Conservation (phyloP, 2,888 invertebrate genomes). For the Unio delphinus region DNA sequence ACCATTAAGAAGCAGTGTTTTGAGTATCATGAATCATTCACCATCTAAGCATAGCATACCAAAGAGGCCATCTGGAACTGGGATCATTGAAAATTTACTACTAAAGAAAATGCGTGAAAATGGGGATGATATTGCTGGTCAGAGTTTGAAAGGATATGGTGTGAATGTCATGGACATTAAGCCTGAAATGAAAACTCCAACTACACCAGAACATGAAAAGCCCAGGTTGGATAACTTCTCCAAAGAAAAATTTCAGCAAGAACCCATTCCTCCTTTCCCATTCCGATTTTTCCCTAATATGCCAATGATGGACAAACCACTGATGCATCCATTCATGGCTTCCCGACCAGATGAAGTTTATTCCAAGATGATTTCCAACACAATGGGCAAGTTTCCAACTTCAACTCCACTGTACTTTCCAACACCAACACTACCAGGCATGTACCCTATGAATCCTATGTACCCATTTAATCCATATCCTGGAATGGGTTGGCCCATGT, state of each 20-base stretch:
- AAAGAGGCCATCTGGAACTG: constrained; percentile 31
- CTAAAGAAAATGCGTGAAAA: constrained; percentile 58
- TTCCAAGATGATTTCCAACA: constrained; percentile 34
- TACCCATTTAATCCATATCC: constrained; percentile 50
- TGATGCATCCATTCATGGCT: constrained; percentile 39
- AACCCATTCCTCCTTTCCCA: constrained; percentile 25
- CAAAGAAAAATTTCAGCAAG: constrained; percentile 16
- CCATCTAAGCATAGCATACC: constrained; percentile 47
- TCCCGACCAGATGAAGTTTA: constrained; percentile 40
- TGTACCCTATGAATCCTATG: constrained; percentile 45
- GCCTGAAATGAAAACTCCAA: constrained; percentile 18
- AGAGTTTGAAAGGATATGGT: constrained; percentile 25
- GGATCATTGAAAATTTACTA: constrained; percentile 54
- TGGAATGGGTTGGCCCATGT: constrained; percentile 58
- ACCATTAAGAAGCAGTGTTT: constrained; percentile 21
- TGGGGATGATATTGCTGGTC: constrained; percentile 38
- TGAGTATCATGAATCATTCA: constrained; percentile 36
- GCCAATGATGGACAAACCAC: constrained; percentile 43
- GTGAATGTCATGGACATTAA: constrained; percentile 27
- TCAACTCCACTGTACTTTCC: constrained; percentile 47
- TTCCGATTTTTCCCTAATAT: constrained; percentile 38
- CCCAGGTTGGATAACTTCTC: constrained; percentile 12
- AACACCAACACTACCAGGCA: constrained; percentile 41
- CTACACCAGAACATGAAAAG: constrained; percentile 32
- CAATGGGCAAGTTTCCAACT: constrained; percentile 32